Base-by-base conservation (phyloP, 2,888 invertebrate genomes). In the Fragum fragum region DNA sequence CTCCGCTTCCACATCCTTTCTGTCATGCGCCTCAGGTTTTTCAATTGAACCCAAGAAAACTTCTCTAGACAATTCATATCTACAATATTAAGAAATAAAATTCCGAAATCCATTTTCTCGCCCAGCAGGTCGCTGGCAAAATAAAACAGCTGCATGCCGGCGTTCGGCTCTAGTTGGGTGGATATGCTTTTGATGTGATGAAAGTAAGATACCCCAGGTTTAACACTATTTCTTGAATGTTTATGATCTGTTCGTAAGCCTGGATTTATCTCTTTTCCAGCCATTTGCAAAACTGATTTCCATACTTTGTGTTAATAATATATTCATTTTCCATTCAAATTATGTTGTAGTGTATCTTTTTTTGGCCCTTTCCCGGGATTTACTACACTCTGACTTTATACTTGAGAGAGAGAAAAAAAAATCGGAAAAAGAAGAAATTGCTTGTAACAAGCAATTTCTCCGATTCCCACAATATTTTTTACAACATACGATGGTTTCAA, bases 151-250 rank as follows among this genome's bases (percentile, higher is more conserved):
- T 47, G 47, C 47, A 16, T 47, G 47, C 47, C 47, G 5, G 47
- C 47, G n/a, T 18, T 9, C 16, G 14, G 47, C 47, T 47, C n/a
- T 16, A 47, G 47, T 47, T 47, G 7, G 47, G 3, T 47, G 47
- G 47, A 18, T 47, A 47, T 18, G n/a, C 47, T 47, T 47, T 47
- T 47, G 47, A 47, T 47, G 47, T 47, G 47, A 47, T n/a, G 47
- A 47, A 14, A 47, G 47, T 14, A n/a, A 47, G 14, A 3, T n/a
- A 47, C n/a, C 47, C 47, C 14, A n/a, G 47, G 14, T 47, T 47
- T 47, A 47, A 47, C 47, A 47, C 47, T 47, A 57, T 57, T 57
- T 57, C 57, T 57, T 28, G 57, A 57, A 57, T 57, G 57, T 57
- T 57, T 57, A 23, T 26, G 57, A 57, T 28, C 57, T 57, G 3